Evolutionary conservation across 2,113 vertebrate species (phyloP).

Genomic region (Thunnus maccoyii): DNA sequence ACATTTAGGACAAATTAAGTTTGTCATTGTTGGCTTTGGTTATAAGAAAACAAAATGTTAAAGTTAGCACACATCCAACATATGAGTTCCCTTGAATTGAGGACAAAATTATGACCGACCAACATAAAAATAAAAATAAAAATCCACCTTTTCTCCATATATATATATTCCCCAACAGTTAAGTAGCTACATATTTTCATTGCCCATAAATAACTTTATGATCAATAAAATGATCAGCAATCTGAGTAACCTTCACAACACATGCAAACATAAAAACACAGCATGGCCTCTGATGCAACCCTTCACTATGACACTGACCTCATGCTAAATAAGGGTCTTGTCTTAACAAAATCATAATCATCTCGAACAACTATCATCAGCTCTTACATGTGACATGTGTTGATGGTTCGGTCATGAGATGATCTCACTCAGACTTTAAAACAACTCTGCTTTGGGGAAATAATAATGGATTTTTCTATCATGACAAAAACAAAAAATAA

Average conservation of each 20-base stretch:
- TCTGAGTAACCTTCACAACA: constrained; percentile 40
- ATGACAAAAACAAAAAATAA: background rate
- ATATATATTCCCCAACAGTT: background rate
- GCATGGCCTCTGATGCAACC: constrained; percentile 26
- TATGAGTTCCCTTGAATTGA: constrained; percentile 11
- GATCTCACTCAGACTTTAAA: background rate
- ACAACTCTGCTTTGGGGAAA: constrained; percentile 14
- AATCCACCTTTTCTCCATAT: background rate
- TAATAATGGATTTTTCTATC: background rate
- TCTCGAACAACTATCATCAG: background rate
- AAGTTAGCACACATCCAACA: constrained; percentile 20
- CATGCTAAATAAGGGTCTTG: constrained; percentile 34
- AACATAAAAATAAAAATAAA: constrained; percentile 6
- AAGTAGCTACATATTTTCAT: constrained; percentile 30
- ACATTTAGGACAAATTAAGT: constrained; percentile 10
- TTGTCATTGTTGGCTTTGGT: constrained; percentile 39
- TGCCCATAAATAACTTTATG: constrained; percentile 27
- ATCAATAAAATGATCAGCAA: constrained; percentile 36
- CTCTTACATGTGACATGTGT: background rate
- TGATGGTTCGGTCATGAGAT: background rate
- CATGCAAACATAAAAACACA: constrained; percentile 55
- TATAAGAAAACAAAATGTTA: constrained; percentile 23
- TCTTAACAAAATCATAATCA: constrained; percentile 14
- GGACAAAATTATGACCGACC: constrained; percentile 4
- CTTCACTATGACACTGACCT: constrained; percentile 1